Base-by-base conservation (phyloP, 2,113 vertebrate genomes). In the Festucalex cinctus region DNA sequence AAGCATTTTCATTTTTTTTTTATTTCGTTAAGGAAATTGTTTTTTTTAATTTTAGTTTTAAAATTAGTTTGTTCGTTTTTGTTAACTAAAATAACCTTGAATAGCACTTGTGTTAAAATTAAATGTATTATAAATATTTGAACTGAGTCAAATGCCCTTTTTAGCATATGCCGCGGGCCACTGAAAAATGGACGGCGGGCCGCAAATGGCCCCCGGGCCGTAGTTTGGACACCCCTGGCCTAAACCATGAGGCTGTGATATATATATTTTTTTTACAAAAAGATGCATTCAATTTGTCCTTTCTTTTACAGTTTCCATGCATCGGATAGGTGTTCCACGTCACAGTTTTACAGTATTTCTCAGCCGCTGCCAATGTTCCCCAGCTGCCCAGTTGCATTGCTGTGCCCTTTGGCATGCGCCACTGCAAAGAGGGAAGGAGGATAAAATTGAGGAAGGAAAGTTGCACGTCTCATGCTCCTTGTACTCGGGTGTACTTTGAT, bases 401-500 rank as follows among this genome's bases (percentile, higher is more conserved):
- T 67, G 63, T 83, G 81, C 75, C 80, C 80, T 76, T 80, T 86
- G 82, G 85, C 76, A 83, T 70, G 80, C 79, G 80, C 76, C 78
- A 28, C 65, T 71, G 84, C 64, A 77, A 82, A 83, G 70, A 77
- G 60, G 62, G 53, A 79, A 74, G 48, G 73, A 43, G 64, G 68
- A 77, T 77, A 65, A 74, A 69, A 53, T 70, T 41, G 32, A 44
- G 76, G 66, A 71, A 79, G 61, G 68, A 70, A 68, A 71, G 69
- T 81, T 84, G 84, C 79, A 82, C 85, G 73, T 77, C 79, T n/a
- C n/a, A 75, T 64, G 73, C 75, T 83, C 68, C 69, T 85, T 76
- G 65, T 69, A 66, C 79, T 66, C 75, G 70, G 70, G 57, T 68
- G 46, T 63, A 77, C 85, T 89, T 88, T 90, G 83, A 88, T 86